Evolutionary conservation across 2,113 vertebrate genomes (phyloP), one percentile per base, ranked within the genome.

Genomic region (Oryzias curvinotus): DNA sequence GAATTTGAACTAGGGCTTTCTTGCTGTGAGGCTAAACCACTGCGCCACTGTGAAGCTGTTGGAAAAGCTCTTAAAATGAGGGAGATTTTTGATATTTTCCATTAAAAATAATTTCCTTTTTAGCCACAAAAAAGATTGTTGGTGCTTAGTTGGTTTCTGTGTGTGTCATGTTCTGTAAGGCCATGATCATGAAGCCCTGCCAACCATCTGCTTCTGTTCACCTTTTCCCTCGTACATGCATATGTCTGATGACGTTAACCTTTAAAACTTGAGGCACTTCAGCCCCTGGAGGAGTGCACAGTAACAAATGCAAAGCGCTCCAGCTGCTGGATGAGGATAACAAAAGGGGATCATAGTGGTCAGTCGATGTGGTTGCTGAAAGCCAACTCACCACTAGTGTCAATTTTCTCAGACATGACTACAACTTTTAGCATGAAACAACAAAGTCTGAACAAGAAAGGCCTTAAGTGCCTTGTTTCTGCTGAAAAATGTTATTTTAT

Each of bases 171-270:
- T 76, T 79, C 74, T 59, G 56, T 53, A 76, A 85, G 83, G 68
- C 48, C 69, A 64, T 28, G 16, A 26, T 54, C 44, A 41, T 49
- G 60, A 73, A 65, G 44, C 36, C 21, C 50, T 77, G 80, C 85
- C 7, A 21, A 50, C 76, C 88, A 89, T 86, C 86, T 89, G 90
- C 53, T 73, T 67, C 65, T 81, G 73, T 81, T 77, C 70, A 66
- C 74, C 77, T 62, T 41, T 65, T 62, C 52, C 36, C 69, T 68
- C 72, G 71, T 72, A 61, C 65, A 75, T 82, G 71, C 83, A 77
- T 87, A 73, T 77, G 57, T 36, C 61, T 69, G 62, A 62, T 80
- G 79, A 75, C 17, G 54, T 78, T 73, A 57, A 62, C 80, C 78
- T 71, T 57, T 61, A 60, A 64, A 36, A 66, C 73, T 62, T 71